phyloP scores from a whole-genome alignment of 2,113 vertebrate species.

The Chloroceryle aenea region DNA sequence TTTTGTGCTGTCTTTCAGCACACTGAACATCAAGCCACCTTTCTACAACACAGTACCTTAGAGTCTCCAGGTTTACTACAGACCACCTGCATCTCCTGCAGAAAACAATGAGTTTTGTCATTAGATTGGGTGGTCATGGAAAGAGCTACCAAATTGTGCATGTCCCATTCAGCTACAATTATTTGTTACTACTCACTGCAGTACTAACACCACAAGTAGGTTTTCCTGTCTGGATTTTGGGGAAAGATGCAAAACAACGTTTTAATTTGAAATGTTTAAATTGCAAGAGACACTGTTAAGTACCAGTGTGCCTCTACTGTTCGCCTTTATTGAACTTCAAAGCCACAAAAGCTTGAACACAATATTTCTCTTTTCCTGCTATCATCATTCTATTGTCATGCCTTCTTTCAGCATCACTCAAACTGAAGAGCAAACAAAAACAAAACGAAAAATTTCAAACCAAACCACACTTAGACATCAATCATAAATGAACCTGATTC shows the following conservation, averaged over 20 bases:
- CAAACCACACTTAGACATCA: background rate
- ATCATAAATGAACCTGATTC: background rate
- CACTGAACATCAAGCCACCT: background rate
- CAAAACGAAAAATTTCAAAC: background rate
- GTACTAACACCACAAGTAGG: background rate
- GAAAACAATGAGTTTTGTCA: background rate
- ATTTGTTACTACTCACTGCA: background rate
- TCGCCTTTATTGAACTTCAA: background rate
- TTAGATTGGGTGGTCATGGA: background rate
- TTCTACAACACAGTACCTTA: background rate
- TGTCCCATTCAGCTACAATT: background rate
- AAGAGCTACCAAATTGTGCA: rapidly evolving
- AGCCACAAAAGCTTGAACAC: background rate
- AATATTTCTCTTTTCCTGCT: background rate
- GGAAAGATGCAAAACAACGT: background rate
- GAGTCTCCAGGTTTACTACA: too few species aligned
- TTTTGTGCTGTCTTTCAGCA: too few species aligned
- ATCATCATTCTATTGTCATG: background rate
- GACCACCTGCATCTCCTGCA: background rate
- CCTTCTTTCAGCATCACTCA: background rate
- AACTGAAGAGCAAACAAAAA: background rate
- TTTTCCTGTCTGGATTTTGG: background rate
- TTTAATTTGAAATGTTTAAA: background rate
- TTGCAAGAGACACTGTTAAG: background rate
- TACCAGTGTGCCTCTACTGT: background rate